Evolutionary conservation across 2,113 vertebrate species (phyloP).

Genomic region (Ranitomeya variabilis): DNA sequence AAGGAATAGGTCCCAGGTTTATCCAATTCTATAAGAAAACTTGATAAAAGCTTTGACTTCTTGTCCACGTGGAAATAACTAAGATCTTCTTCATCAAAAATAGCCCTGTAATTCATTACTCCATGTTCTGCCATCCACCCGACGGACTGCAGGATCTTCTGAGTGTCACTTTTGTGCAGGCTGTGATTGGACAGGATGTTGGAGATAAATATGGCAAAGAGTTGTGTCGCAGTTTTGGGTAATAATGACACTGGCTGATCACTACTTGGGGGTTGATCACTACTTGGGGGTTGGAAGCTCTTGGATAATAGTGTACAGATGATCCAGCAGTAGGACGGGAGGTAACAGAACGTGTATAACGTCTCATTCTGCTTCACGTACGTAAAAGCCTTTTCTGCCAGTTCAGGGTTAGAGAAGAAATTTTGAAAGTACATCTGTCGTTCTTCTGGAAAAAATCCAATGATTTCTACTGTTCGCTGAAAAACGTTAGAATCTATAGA

Average conservation of each 20-base stretch:
- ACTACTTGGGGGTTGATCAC: background rate
- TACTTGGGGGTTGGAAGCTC: slow-evolving; percentile 2
- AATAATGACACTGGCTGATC: slow-evolving; percentile 1
- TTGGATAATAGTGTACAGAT: slow-evolving; percentile 37
- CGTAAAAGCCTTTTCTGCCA: no score
- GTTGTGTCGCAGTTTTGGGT: slow-evolving; percentile 71
- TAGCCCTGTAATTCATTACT: slow-evolving; percentile 1
- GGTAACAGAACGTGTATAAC: slow-evolving; percentile 66
- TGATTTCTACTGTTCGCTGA: no score
- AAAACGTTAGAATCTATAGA: no score
- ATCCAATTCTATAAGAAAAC: slow-evolving; percentile 60
- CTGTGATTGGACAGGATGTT: slow-evolving; percentile 61
- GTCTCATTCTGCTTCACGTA: slow-evolving; percentile 63
- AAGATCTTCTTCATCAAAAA: slow-evolving; percentile 60
- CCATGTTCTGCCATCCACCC: slow-evolving; percentile 45
- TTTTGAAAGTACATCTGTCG: no score
- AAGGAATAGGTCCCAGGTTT: slow-evolving; percentile 64
- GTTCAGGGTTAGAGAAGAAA: no score
- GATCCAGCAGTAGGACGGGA: slow-evolving; percentile 73
- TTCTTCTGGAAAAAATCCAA: no score
- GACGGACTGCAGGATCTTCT: background rate
- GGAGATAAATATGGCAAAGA: slow-evolving; percentile 65
- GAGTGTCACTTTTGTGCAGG: slow-evolving; percentile 56
- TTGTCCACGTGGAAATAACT: slow-evolving; percentile 56
- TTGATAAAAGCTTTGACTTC: slow-evolving; percentile 44